Evolutionary conservation across 2,888 invertebrate species (phyloP), one percentile per base, ranked within the genome.

Genomic region (Notodonta dromedarius): DNA sequence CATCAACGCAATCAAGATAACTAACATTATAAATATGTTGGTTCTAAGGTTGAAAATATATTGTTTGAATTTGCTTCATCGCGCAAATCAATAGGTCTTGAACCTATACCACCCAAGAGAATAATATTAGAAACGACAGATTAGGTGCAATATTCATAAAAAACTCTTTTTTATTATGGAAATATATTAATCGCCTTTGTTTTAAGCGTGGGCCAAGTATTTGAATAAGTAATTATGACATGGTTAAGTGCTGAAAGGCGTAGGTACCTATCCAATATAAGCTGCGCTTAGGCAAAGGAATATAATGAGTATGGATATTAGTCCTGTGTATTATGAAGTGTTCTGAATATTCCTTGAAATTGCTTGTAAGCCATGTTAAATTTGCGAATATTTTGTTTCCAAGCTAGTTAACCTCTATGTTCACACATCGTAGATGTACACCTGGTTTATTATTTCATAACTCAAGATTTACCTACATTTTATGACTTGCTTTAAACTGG

Each of bases 141-240:
- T 1, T 14, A 50, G 50, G 14, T 63, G 3, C 59, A 13, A 59
- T 6, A 50, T 56, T 56, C 11, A 14, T 53, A 56, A 58, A 61
- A 62, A 63, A 68, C 57, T 57, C 62, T 46, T 66, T 58, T 32
- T 65, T 57, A 65, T 68, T 66, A 74, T 71, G 68, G 40, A 68
- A 71, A 74, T 68, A 0, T 60, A 57, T 74, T 71, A 70, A 77
- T 76, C 76, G 71, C 55, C 70, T 77, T 74, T 73, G 67, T 65
- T 65, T 58, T 66, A 71, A 75, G 66, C 67, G 62, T 67, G 60
- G 66, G 11, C 66, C 66, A 71, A 70, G 73, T 74, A 70, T 79
- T 74, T 78, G 79, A 79, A 79, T 79, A 79, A 35, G 35, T 35
- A 6, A 79, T 75, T 68, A 76, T 71, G 71, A 70, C 67, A 65